A percentile compares a stretch with the other conserved stretches of the same genome.
phyloP scores from a whole-genome alignment of 2,888 invertebrate species.

The Oscheius sp. region DNA sequence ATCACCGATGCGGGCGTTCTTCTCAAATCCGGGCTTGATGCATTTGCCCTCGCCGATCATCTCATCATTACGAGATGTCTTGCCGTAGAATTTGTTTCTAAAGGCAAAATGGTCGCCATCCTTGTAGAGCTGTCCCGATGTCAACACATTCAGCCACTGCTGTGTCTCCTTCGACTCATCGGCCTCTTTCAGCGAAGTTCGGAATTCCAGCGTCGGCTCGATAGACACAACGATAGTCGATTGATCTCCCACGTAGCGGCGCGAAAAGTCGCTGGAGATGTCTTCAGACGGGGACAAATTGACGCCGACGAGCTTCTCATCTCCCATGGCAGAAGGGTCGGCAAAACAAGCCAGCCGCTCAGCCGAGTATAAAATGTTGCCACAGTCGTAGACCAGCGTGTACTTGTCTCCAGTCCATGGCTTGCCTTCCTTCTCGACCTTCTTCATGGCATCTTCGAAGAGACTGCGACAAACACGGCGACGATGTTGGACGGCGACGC shows the following conservation, averaged over 20 bases:
- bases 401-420: conserved; percentile 12
- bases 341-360: not conserved
- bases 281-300: not conserved
- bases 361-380: conserved; percentile 11
- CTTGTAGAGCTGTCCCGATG: conserved; percentile 9
- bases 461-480: not conserved
- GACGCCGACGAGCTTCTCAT: not conserved
- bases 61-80: conserved; percentile 16
- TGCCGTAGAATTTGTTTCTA: conserved; percentile 29
- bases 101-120: conserved; percentile 22
- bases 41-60: conserved; percentile 38
- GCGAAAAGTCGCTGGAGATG: conserved; percentile 6
- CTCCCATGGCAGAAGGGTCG: not conserved
- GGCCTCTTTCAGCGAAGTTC: not conserved
- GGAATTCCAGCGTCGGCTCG: conserved; percentile 3
- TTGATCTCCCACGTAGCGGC: conserved; percentile 8
- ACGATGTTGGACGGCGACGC: conserved; percentile 10
- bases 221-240: conserved; percentile 7
- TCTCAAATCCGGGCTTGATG: conserved; percentile 40
- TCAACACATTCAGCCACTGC: conserved; percentile 35
- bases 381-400: conserved; percentile 22
- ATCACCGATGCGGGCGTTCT: conserved; percentile 35
- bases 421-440: conserved; percentile 8
- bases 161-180: conserved; percentile 17
- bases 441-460: conserved; percentile 10